A percentile compares a stretch with the other conserved stretches of the same genome.
Evolutionary conservation across 2,888 invertebrate species (phyloP).

Genomic region (Thecocarcelia acutangulata): DNA sequence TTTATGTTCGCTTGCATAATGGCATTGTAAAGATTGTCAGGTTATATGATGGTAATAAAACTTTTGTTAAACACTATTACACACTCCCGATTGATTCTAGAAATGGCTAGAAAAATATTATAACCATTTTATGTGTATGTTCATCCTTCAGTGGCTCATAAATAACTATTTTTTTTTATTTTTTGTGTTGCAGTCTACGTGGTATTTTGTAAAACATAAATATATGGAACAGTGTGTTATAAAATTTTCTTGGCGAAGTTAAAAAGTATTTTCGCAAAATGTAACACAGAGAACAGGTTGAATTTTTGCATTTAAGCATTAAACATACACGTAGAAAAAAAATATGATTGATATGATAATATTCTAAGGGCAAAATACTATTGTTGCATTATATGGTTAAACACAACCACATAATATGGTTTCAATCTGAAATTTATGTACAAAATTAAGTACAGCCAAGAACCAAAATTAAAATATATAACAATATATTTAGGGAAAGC

Average conservation of each 20-base stretch:
- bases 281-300: no score
- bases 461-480: no score
- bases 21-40: slow-evolving; percentile 38
- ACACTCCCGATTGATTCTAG: slow-evolving; percentile 31
- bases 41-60: slow-evolving; percentile 48
- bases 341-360: no score
- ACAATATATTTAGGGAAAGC: no score
- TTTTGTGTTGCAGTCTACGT: background rate
- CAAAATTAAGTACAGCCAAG: no score
- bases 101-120: slow-evolving; percentile 31
- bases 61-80: slow-evolving; percentile 35
- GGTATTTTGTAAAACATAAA: slow-evolving; percentile 43
- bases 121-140: slow-evolving; percentile 48
- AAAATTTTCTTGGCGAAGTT: slow-evolving; percentile 2
- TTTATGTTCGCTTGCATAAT: slow-evolving; percentile 28
- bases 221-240: slow-evolving; percentile 47
- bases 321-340: no score
- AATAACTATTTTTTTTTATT: slow-evolving; percentile 44
- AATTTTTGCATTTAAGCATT: no score
- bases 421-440: no score
- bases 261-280: slow-evolving; percentile 33
- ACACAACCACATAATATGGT: no score
- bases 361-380: no score
- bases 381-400: no score
- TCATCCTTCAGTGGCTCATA: slow-evolving; percentile 66